Conservation (phyloP, 2,113 vertebrate genomes). For the Chunga burmeisteri region DNA sequence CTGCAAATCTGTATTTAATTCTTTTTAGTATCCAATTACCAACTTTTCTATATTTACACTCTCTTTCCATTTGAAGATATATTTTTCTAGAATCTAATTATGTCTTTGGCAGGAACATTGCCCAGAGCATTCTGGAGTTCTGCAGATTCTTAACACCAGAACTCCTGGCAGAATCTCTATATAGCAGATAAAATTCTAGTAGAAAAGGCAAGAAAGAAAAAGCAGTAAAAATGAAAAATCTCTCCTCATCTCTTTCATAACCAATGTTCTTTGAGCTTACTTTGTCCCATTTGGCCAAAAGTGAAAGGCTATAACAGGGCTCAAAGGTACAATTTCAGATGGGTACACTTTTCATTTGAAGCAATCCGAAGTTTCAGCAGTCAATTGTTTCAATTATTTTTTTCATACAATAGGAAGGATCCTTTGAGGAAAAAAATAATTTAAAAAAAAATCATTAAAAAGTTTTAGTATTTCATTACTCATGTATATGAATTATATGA, state of each 20-base stretch:
- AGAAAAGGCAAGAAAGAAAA: not conserved
- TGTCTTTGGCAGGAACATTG: conserved; percentile 25
- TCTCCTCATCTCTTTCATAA: not conserved
- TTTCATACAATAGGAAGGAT: not conserved
- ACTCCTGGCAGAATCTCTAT: conserved; percentile 5
- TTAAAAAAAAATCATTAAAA: not conserved
- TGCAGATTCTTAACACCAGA: conserved; percentile 39
- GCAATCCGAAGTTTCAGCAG: not conserved
- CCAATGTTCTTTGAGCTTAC: not conserved
- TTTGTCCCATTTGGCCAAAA: not conserved
- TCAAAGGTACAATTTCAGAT: not conserved
- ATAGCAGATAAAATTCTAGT: not conserved
- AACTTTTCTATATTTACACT: conserved; percentile 20
- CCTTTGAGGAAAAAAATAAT: not conserved
- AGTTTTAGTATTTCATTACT: not conserved
- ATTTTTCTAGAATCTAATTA: conserved; percentile 38
- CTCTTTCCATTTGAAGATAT: conserved; percentile 6
- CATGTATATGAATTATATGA: not conserved
- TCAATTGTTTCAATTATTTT: not conserved
- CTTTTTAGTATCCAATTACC: not conserved
- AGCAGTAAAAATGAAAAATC: not conserved
- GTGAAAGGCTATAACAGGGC: not conserved
- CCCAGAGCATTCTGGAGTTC: conserved; percentile 9
- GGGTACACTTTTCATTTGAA: not conserved
- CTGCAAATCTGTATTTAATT: not conserved